These are phyloP conservation scores for Drosophila picticornis DNA, from an alignment of 2,888 invertebrate genomes.

Conservation along the genomic window DNA sequence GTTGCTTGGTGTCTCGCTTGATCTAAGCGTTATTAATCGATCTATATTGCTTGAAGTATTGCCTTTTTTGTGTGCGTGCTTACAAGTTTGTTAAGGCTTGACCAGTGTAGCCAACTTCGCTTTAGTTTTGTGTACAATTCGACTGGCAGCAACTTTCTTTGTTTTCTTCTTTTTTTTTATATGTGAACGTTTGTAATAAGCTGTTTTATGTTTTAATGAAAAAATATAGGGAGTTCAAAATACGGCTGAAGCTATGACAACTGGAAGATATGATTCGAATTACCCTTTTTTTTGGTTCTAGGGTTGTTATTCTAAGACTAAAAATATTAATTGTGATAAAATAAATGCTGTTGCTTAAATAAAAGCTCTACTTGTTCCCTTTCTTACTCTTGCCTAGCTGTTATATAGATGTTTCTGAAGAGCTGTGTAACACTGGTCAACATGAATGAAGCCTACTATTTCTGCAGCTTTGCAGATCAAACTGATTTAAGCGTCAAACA, in stretches of 20 bases:
- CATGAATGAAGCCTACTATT: neutral
- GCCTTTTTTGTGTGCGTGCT: constrained; percentile 24
- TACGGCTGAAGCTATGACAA: accelerated
- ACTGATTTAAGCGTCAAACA: constrained; percentile 28
- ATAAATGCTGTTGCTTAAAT: neutral
- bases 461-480: neutral
- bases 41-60: constrained; percentile 47
- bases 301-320: too few relatives aligned
- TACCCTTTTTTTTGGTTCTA: neutral
- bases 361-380: neutral
- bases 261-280: neutral
- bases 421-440: neutral
- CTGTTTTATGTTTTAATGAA: neutral
- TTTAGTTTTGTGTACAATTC: neutral
- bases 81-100: constrained; percentile 19
- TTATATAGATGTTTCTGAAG: too few relatives aligned
- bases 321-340: neutral
- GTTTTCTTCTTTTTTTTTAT: neutral
- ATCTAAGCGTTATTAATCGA: constrained; percentile 56
- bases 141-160: neutral
- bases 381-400: too few relatives aligned
- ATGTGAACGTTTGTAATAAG: neutral
- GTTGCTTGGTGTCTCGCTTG: constrained; percentile 22
- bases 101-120: neutral
- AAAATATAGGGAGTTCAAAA: neutral